Evolutionary conservation across 2,888 invertebrate genomes (phyloP).

Genomic region (Aporophyla nigra): DNA sequence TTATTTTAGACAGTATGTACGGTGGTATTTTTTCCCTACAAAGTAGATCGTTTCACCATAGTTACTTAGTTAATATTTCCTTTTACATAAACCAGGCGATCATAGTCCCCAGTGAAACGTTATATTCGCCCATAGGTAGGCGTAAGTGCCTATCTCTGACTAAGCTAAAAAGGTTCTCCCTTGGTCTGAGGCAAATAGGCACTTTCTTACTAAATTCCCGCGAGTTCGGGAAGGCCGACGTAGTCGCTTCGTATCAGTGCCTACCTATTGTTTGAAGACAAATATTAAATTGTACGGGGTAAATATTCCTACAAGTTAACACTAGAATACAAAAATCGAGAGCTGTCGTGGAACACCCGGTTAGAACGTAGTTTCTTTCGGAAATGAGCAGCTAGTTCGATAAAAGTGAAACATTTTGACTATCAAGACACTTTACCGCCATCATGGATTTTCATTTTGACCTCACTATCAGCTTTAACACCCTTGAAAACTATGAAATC

Average conservation of each 20-base stretch:
- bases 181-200: conserved; percentile 16
- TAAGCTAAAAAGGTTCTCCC: conserved; percentile 44
- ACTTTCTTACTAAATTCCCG: conserved; percentile 10
- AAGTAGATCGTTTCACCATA: neutral
- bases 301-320: neutral
- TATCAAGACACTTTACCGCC: neutral
- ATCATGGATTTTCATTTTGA: too few relatives aligned
- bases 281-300: conserved; percentile 17
- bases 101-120: conserved; percentile 13
- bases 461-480: too few relatives aligned
- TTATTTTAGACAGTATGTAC: neutral
- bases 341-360: neutral
- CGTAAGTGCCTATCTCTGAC: neutral
- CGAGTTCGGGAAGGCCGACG: neutral
- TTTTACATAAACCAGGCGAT: neutral
- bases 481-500: too few relatives aligned
- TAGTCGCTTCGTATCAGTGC: neutral
- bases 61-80: neutral
- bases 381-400: too few relatives aligned
- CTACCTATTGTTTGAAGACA: conserved; percentile 2
- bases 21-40: neutral
- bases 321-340: neutral
- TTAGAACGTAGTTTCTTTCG: neutral
- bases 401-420: neutral
- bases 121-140: neutral